Evolutionary conservation across 2,113 vertebrate species (phyloP).

Genomic region (Hydrochoerus hydrochaeris): DNA sequence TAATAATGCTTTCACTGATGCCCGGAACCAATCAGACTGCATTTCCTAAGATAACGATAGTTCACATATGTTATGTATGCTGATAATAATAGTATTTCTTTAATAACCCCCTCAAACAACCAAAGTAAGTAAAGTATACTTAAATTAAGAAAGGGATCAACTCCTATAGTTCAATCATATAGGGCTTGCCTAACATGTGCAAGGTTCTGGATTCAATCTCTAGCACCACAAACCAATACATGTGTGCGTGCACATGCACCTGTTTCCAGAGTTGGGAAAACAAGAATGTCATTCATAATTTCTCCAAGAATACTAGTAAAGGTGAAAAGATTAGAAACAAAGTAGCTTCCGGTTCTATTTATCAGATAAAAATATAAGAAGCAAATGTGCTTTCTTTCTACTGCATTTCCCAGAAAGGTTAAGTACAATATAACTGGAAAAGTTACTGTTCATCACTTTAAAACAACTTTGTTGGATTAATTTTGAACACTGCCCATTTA

Average conservation of each 20-base stretch:
- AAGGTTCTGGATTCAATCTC: not conserved
- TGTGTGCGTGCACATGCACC: not conserved
- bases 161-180: not conserved
- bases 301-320: conserved; percentile 6
- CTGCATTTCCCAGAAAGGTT: not conserved
- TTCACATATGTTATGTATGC: not conserved
- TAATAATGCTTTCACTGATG: not conserved
- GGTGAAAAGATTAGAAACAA: not conserved
- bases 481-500: not conserved
- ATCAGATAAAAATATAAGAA: not conserved
- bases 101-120: not conserved
- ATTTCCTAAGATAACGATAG: not conserved
- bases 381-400: not conserved
- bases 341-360: not conserved
- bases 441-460: conserved; percentile 32
- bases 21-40: not conserved
- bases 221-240: not conserved
- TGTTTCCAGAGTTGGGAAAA: not conserved
- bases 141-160: not conserved
- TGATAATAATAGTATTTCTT: not conserved
- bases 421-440: not conserved
- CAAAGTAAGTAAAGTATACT: not conserved
- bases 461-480: not conserved
- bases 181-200: not conserved
- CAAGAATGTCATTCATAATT: not conserved